Evolutionary conservation across 2,797 vertebrate species (phyloP), one percentile per base, ranked within the genome.

Genomic region (Delichon dasypus): DNA sequence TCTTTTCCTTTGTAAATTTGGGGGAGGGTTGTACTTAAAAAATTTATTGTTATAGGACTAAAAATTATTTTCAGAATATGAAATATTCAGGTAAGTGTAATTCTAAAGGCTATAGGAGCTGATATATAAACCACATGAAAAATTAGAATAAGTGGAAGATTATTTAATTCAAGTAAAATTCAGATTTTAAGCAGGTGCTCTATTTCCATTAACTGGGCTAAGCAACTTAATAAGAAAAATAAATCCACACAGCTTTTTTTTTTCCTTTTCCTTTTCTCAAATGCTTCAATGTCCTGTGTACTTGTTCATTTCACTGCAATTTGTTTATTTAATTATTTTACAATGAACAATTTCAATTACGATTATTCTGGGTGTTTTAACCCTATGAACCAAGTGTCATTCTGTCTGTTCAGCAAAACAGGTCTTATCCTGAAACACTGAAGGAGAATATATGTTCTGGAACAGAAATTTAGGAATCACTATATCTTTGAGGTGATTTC

Each of bases 1-100:
- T 18, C 0, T 34, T 84, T 84, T 42, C 16, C 14, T 34, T 64
- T 32, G 26, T 57, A 88, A 88, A 38, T 42, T 5, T 11, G 2
- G 3, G 1, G 4, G 1, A 78, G 5, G 2, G 9, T 87, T 4
- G 0, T 55, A 55, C 55, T 54, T 16, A 75, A 75, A 53, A 38
- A 66, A 74, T 15, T 26, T 32, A 4, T 84, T 88, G 16, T 5
- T 3, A 40, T 18, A 45, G 2, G 2, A 61, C 1, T 50, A 50
- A 25, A 78, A 78, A 10, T 15, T 68, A 5, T 68, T 78, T 67
- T 21, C 6, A 58, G 66, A 72, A 50, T 17, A 76, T 1, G 5
- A 85, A 91, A 58, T 72, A 60, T 50, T 57, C 29, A 61, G 19
- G 6, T 42, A 53, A 87, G 4, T 7, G 16, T 57, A 70, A 64